These are phyloP conservation scores for Lagodon rhomboides DNA, from an alignment of 2,797 vertebrate species.

Conservation along the genomic window DNA sequence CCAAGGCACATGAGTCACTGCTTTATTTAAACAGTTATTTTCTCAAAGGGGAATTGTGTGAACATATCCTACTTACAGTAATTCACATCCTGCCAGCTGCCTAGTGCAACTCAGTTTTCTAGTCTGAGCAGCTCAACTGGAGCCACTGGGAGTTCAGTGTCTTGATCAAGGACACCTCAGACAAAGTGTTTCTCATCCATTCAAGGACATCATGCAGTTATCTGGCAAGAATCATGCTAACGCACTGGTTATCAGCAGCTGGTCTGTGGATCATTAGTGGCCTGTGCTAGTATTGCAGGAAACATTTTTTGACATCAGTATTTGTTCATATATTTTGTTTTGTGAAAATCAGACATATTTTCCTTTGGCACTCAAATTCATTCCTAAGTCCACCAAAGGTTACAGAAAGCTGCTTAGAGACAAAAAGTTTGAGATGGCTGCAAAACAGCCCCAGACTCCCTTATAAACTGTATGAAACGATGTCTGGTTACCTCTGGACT, in stretches of 20 bases:
- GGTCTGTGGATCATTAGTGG: neutral
- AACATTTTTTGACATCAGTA: neutral
- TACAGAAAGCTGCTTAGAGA: no score
- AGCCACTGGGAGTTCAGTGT: constrained; percentile 26
- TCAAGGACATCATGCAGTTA: neutral
- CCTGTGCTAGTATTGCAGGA: neutral
- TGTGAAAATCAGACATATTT: neutral
- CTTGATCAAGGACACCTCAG: constrained; percentile 8
- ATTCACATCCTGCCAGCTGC: constrained; percentile 37
- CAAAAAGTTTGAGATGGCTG: no score
- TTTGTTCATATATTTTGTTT: neutral
- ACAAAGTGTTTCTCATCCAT: neutral
- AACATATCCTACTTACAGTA: constrained; percentile 17
- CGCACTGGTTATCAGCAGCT: neutral
- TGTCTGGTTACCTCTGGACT: no score
- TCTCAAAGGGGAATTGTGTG: constrained; percentile 36
- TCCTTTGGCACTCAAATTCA: neutral
- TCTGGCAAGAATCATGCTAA: neutral
- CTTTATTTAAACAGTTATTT: constrained; percentile 46
- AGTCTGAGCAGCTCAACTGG: constrained; percentile 9
- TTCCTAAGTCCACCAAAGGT: no score
- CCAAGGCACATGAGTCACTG: constrained; percentile 41
- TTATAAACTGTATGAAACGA: no score
- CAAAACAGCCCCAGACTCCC: no score
- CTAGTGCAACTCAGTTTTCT: constrained; percentile 28